phyloP scores from a whole-genome alignment of 1,140 invertebrate species.

The Cotesia typhae region DNA sequence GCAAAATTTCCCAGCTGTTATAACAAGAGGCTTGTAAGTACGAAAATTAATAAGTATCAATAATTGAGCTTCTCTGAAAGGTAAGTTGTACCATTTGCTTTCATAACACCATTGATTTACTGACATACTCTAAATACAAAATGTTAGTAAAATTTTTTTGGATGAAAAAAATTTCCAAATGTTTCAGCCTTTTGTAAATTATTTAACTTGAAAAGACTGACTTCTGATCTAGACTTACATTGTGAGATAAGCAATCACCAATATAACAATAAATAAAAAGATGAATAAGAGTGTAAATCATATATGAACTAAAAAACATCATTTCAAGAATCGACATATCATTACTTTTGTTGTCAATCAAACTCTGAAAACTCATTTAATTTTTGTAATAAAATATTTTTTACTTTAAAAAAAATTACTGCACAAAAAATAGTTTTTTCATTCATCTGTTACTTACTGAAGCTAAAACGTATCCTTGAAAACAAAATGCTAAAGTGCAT shows the following conservation, averaged over 20 bases:
- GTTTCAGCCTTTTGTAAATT: no score
- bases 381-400: no score
- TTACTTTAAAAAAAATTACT: no score
- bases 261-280: slow-evolving; percentile 46
- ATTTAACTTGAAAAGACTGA: no score
- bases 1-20: slow-evolving; percentile 51
- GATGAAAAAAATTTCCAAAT: neutral
- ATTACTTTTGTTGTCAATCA: neutral
- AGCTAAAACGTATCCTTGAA: slow-evolving; percentile 30
- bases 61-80: slow-evolving; percentile 34
- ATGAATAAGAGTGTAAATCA: slow-evolving; percentile 36
- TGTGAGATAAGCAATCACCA: slow-evolving; percentile 35
- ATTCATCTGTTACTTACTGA: slow-evolving; percentile 14
- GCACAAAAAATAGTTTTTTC: neutral
- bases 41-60: slow-evolving; percentile 47
- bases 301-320: slow-evolving; percentile 34
- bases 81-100: slow-evolving; percentile 47
- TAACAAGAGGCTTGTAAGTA: slow-evolving; percentile 42
- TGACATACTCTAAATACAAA: slow-evolving; percentile 30
- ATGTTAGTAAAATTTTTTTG: neutral
- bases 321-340: slow-evolving; percentile 22
- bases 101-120: slow-evolving; percentile 41
- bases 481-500: slow-evolving; percentile 30
- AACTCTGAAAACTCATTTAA: slow-evolving; percentile 6
- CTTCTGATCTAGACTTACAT: slow-evolving; percentile 33